phyloP scores from a whole-genome alignment of 2,113 vertebrate species.

The Oncorhynchus keta region DNA sequence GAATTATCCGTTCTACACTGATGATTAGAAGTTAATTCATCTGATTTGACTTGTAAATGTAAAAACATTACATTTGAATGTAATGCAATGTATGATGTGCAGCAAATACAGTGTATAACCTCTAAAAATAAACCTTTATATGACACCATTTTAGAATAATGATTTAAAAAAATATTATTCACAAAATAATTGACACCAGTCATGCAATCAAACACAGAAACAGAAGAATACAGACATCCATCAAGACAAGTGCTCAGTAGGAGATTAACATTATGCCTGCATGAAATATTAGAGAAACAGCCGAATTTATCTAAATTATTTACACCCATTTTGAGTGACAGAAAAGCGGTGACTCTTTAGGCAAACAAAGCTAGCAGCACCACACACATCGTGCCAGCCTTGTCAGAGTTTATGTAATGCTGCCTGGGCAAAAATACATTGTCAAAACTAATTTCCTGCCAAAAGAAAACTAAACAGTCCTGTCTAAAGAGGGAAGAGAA shows the following conservation, averaged over 20 bases:
- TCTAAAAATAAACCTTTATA: background rate
- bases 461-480: constrained; percentile 70
- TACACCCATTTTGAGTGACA: constrained; percentile 53
- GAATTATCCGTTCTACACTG: too few relatives aligned
- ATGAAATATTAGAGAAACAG: background rate
- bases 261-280: background rate
- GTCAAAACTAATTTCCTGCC: constrained; percentile 79
- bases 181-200: too few relatives aligned
- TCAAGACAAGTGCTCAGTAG: background rate
- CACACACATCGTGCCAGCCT: background rate
- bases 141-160: too few relatives aligned
- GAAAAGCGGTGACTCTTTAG: constrained; percentile 10
- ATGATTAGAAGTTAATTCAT: too few relatives aligned
- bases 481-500: constrained; percentile 53
- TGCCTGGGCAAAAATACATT: constrained; percentile 75
- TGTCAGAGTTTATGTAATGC: constrained; percentile 64
- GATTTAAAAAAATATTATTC: too few relatives aligned
- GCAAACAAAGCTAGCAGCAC: constrained; percentile 7
- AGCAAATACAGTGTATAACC: background rate
- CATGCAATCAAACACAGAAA: background rate
- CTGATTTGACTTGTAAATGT: too few relatives aligned
- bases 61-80: too few relatives aligned
- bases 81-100: too few relatives aligned
- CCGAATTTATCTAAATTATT: constrained; percentile 48
- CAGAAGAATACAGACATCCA: background rate